Base-by-base conservation (phyloP, 2,888 invertebrate genomes). In the Apodemia duryi region DNA sequence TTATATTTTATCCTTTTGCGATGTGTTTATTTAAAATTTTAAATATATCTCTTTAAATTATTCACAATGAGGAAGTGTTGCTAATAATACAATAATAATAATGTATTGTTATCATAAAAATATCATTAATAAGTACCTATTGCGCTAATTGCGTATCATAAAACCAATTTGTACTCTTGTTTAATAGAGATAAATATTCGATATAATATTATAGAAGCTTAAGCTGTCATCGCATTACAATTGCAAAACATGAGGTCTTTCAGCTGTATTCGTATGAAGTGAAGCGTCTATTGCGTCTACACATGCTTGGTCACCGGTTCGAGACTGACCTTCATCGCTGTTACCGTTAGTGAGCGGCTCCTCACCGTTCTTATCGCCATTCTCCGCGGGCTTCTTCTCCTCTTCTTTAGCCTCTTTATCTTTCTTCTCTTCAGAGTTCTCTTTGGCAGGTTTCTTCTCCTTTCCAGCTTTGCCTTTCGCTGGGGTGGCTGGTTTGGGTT, bases 401-500 rank as follows among this genome's bases (percentile, higher is more conserved):
- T 93, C 93, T 66, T 93, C 93, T 79, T 94, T 93, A 54, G 86
- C 80, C 66, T 93, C 93, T 72, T 93, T 93, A 66, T 93, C 93
- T 70, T 95, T 95, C 81, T 94, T 93, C 71, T 95, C 95, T 73
- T 95, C 95, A 72, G 94, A 94, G 79, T 91, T 94, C 77, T 94
- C 94, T 81, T 90, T 91, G 83, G 90, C 86, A 49, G 90, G 88
- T 77, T 95, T 94, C 89, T 95, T 95, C 79, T 95, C 95, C 76
- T 95, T 95, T 75, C 95, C 94, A 67, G 93, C 88, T 78, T 95
- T 96, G 72, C 94, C 94, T 83, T 96, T 96, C 67, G 95, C 95
- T 1, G 96, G 96, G 9, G 96, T 96, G 32, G 95, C 95, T 51
- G 96, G 95, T 82, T 96, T 96, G 41, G 96, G 96, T 77, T 96